Evolutionary conservation across 2,888 invertebrate genomes (phyloP), one percentile per base, ranked within the genome.

Genomic region (Clepsis dumicolana): DNA sequence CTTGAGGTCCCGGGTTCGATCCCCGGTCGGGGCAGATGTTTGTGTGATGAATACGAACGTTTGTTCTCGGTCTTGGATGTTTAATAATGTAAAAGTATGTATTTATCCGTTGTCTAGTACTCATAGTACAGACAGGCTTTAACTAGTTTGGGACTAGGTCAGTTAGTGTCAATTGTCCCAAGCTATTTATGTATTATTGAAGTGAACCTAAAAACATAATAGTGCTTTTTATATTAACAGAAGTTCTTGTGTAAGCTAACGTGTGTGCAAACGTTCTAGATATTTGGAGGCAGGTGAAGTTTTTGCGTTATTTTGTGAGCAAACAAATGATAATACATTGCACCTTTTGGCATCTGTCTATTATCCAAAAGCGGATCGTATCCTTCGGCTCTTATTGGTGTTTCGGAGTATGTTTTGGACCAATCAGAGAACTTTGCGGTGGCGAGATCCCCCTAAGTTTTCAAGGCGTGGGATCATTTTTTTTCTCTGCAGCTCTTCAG

Each of bases 401-500:
- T 38, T 25, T 41, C 16, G 8, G 14, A 25, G 12, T 8, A 18
- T 38, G 21, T 25, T 50, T 53, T 63, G 56, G 67, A 67, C 67
- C 67, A 67, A 67, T 67, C 56, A 29, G 56, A 41, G 1, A 29
- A 25, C 14, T 3, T 52, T 50, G 50, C 52, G 52, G 25, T 41
- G 16, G 16, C 35, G 50, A 29, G 21, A 56, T 50, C 56, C 56
- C 62, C 67, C 54, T 29, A 29, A 35, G 18, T 57, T 66, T 29
- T 29, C n/a, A 41, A 65, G 62, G 56, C 62, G 62, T 67, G 62
- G 62, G 67, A 63, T 56, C 25, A 62, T 67, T 67, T 62, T 52
- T n/a, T 54, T 50, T 48, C 12, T 48, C 18, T 1, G 48, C 4
- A 12, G 5, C 25, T 25, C 4, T 21, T 35, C 66, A 62, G 66